These are phyloP conservation scores for Oscheius myriophilus DNA, from an alignment of 2,888 invertebrate genomes.

Conservation along the genomic window DNA sequence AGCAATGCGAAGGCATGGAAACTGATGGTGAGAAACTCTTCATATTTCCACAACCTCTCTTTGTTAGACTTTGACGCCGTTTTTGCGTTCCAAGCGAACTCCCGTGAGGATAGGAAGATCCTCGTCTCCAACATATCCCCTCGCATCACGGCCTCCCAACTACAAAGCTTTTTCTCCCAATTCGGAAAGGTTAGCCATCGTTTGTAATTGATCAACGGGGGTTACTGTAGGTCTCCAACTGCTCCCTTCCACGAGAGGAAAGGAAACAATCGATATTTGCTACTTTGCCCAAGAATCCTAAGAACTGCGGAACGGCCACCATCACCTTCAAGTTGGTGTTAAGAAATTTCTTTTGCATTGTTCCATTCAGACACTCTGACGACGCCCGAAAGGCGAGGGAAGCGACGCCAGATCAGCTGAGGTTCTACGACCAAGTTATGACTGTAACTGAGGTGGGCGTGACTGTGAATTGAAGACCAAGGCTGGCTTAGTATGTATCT, in stretches of 20 bases:
- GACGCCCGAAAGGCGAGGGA: conserved; percentile 58
- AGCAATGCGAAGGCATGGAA: conserved; percentile 46
- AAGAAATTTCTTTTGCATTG: neutral
- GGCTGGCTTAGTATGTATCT: conserved; percentile 41
- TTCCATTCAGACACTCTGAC: conserved; percentile 54
- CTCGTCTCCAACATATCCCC: conserved; percentile 67
- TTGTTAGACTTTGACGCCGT: conserved; percentile 60
- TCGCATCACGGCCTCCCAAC: conserved; percentile 65
- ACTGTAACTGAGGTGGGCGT: conserved; percentile 50
- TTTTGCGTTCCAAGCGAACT: conserved; percentile 52
- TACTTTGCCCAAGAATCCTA: conserved; percentile 59
- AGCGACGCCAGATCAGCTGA: conserved; percentile 65
- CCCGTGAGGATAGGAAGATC: conserved; percentile 54
- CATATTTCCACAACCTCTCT: neutral
- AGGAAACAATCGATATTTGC: conserved; percentile 58
- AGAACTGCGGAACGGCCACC: conserved; percentile 61
- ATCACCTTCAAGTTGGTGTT: conserved; percentile 66
- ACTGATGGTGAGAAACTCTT: conserved; percentile 56
- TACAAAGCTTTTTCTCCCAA: conserved; percentile 69
- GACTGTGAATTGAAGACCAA: neutral
- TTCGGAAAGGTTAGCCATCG: conserved; percentile 63
- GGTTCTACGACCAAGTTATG: conserved; percentile 69
- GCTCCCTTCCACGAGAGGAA: conserved; percentile 64
- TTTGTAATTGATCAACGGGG: neutral
- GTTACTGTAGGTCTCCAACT: conserved; percentile 48